These are phyloP conservation scores for Phrixothrix hirtus DNA, from an alignment of 2,888 invertebrate genomes.

Conservation along the genomic window DNA sequence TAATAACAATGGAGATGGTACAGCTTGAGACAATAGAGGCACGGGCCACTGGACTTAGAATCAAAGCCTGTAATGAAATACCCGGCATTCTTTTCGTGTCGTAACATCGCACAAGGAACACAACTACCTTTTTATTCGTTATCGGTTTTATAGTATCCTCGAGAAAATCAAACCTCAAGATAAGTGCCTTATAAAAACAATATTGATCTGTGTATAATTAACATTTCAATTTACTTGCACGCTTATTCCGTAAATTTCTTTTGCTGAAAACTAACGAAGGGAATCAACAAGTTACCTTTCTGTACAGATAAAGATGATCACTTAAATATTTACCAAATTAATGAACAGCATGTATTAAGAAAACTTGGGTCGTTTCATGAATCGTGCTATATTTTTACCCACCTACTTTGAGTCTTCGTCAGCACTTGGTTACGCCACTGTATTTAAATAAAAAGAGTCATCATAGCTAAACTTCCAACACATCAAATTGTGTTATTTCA, in stretches of 20 bases:
- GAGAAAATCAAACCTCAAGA: conserved; percentile 14
- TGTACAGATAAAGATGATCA: not conserved
- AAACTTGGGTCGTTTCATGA: too few relatives aligned
- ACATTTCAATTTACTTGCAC: not conserved
- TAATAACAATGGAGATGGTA: conserved; percentile 36
- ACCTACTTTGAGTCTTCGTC: too few relatives aligned
- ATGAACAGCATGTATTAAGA: too few relatives aligned
- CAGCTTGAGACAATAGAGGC: conserved; percentile 41
- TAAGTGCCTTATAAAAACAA: not conserved
- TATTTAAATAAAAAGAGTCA: too few relatives aligned
- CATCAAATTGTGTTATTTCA: too few relatives aligned
- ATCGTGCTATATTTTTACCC: too few relatives aligned
- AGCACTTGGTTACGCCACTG: too few relatives aligned
- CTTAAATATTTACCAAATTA: too few relatives aligned
- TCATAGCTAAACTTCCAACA: too few relatives aligned
- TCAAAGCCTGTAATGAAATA: conserved; percentile 46
- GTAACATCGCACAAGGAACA: conserved; percentile 28
- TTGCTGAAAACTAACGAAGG: not conserved
- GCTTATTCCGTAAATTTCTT: not conserved
- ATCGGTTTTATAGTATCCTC: conserved; percentile 20
- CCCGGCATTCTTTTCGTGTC: conserved; percentile 36
- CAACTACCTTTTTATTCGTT: conserved; percentile 28
- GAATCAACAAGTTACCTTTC: not conserved
- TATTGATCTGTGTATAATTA: not conserved
- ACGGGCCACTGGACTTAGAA: conserved; percentile 44